A percentile compares a stretch with the other conserved stretches of the same genome.
Conservation (phyloP, 1,140 invertebrate genomes). For the Galendromus occidentalis region DNA sequence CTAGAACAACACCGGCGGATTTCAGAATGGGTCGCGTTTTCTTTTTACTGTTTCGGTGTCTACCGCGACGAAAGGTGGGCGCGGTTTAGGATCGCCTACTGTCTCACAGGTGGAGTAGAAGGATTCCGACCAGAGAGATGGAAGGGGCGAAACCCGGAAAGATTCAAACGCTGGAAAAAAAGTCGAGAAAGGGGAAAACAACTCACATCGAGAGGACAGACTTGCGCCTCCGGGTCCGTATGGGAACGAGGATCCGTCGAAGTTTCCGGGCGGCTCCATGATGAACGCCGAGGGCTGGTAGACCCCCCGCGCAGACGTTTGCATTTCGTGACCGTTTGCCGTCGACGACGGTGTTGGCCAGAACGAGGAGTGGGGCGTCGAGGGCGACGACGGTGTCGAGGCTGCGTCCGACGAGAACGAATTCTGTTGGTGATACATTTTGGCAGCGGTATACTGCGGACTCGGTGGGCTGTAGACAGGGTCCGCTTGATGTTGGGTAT, state of each 20-base stretch:
- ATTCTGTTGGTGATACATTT: constrained; percentile 6
- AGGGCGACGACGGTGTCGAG: background rate
- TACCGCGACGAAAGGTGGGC: too few species aligned
- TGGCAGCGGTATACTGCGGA: background rate
- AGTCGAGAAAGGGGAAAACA: too few species aligned
- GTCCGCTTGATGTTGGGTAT: constrained; percentile 2
- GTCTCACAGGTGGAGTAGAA: too few species aligned
- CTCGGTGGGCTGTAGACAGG: background rate
- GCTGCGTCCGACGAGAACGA: constrained; percentile 6
- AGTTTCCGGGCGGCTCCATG: background rate
- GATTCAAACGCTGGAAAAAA: too few species aligned
- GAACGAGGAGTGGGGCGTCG: background rate
- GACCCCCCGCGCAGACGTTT: background rate
- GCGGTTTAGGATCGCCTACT: too few species aligned
- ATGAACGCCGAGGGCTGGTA: background rate
- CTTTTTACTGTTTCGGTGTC: too few species aligned
- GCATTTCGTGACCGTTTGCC: background rate
- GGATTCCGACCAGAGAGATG: too few species aligned
- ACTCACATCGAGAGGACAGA: background rate
- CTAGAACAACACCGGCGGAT: too few species aligned
- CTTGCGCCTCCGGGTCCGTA: background rate
- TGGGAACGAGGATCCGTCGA: background rate
- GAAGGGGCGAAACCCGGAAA: too few species aligned
- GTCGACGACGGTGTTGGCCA: background rate
- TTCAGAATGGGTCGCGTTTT: too few species aligned